phyloP scores from a whole-genome alignment of 2,113 vertebrate genomes.

The Mystacornis crossleyi region DNA sequence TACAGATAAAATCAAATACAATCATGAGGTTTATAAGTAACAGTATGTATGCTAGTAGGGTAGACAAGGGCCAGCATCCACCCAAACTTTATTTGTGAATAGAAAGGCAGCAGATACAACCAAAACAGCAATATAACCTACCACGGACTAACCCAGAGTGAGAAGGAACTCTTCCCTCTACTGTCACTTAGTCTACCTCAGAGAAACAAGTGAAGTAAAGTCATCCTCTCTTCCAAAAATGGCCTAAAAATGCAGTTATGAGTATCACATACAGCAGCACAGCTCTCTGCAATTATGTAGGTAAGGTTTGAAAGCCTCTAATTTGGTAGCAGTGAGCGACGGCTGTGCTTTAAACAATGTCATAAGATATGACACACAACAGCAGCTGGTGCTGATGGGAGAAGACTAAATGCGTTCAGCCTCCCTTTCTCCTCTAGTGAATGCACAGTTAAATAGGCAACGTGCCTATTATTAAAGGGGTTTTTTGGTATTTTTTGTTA shows the following conservation, averaged over 20 bases:
- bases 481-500: not conserved
- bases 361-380: not conserved
- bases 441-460: not conserved
- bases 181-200: not conserved
- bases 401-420: not conserved
- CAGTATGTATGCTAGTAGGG: not conserved
- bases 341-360: not conserved
- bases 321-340: not conserved
- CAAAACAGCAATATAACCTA: not conserved
- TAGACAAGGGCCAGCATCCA: not conserved
- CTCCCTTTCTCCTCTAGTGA: not conserved
- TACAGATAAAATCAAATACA: not conserved
- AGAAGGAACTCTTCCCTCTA: not conserved
- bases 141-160: not conserved
- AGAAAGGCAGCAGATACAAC: not conserved
- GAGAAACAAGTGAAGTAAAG: not conserved
- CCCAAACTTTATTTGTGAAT: not conserved
- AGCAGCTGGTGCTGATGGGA: not conserved
- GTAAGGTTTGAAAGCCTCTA: not conserved
- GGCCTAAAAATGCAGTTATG: not conserved
- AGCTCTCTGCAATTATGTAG: not conserved
- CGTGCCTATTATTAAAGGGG: not conserved
- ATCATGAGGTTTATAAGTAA: not conserved
- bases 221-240: not conserved
- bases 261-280: not conserved